Base-by-base conservation (phyloP, 2,113 vertebrate species). In the Strigops habroptila region DNA sequence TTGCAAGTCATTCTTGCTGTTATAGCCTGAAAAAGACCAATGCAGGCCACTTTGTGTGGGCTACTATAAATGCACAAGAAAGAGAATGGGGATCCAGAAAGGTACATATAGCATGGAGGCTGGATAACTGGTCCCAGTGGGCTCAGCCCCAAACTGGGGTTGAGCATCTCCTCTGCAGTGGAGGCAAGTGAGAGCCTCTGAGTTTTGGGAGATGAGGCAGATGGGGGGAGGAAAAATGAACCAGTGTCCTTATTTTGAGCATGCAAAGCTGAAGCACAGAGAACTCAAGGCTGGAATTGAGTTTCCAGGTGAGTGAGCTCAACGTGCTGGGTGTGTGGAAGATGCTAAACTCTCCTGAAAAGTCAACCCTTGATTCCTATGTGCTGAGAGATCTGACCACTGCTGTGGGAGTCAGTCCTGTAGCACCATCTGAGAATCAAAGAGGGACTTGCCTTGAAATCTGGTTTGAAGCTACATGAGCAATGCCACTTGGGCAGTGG, bases 61-160 rank as follows among this genome's bases (percentile, higher is more conserved):
- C 35, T n/a, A 1, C 28, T 24, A 0, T 3, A 63, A 55, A 33
- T 8, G 27, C 43, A 33, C 37, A 9, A 17, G 18, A 51, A 33
- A 13, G 31, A 35, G 52, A 62, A 25, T 4, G 5, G 27, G 57
- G 35, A 33, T 24, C 19, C 65, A 25, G 33, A 28, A 14, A 41
- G 43, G 12, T 12, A 4, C 7, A 6, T 7, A 1, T 4, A 41
- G 9, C 3, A 0, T 2, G 6, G 14, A 18, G 9, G 25, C 27
- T 6, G 8, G 33, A 7, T 4, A 28, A 62, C 15, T 28, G 14
- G 6, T 59, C n/a, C 25, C 15, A 3, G 0, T 12, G 49, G 70
- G 60, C 28, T 64, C 30, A 48, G 31, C 71, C 68, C 73, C 0
- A 7, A 67, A 21, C 6, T 12, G 25, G 37, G 17, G 3, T 27